Percentiles rank a stretch among this genome's conserved stretches.
These are phyloP conservation scores for Enteromius treurensis DNA, from an alignment of 2,797 vertebrate genomes.

Conservation along the genomic window DNA sequence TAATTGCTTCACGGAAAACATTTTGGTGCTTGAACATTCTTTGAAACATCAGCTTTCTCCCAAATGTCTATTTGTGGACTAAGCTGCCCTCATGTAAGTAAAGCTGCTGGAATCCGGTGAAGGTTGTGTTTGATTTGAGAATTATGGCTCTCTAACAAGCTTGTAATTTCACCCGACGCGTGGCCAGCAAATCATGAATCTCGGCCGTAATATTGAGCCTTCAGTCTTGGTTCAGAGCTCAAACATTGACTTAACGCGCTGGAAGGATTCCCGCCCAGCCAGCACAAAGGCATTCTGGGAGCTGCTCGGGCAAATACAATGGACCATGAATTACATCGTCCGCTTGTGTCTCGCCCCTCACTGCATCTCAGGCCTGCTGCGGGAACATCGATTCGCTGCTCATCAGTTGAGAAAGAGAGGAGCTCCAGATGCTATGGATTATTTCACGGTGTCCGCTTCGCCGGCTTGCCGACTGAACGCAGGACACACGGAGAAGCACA, in stretches of 20 bases:
- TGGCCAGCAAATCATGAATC: not conserved
- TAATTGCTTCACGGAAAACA: not conserved
- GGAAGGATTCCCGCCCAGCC: slow-evolving; percentile 35
- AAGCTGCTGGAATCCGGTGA: not conserved
- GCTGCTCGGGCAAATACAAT: slow-evolving; percentile 8
- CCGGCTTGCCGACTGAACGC: not conserved
- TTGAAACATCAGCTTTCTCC: not conserved
- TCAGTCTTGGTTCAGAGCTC: slow-evolving; percentile 20
- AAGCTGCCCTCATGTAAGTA: not conserved
- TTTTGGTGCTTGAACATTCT: not conserved
- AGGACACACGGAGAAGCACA: not conserved
- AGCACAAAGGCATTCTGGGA: slow-evolving; percentile 33
- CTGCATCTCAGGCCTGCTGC: not conserved
- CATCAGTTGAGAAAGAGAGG: slow-evolving; percentile 31
- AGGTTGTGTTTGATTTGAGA: slow-evolving; percentile 1
- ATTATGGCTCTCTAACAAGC: slow-evolving; percentile 1
- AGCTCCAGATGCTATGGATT: slow-evolving; percentile 36
- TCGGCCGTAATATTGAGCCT: not conserved
- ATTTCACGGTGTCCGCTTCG: slow-evolving; percentile 39
- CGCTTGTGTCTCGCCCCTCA: slow-evolving; percentile 27
- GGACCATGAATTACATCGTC: slow-evolving; percentile 52
- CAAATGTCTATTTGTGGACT: too few species aligned
- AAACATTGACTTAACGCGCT: not conserved
- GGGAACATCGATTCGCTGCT: slow-evolving; percentile 40
- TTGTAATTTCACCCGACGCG: not conserved